phyloP scores from a whole-genome alignment of 2,113 vertebrate species.

The Polypterus bichir region DNA sequence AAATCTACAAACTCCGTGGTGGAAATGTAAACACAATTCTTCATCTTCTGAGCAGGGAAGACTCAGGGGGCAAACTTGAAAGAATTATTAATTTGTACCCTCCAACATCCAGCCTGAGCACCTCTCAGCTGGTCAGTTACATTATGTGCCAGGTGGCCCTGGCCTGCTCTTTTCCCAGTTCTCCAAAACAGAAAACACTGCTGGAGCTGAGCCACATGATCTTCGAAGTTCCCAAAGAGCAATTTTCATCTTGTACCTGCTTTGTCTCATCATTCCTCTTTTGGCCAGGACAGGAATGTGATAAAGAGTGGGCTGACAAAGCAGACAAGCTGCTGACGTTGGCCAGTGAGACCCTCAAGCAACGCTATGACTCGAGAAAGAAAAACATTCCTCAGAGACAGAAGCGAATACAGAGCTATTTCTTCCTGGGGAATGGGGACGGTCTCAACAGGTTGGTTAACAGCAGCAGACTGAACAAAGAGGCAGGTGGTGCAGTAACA shows the following conservation, averaged over 20 bases:
- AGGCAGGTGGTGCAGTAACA: no score
- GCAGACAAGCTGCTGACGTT: slow-evolving; percentile 47
- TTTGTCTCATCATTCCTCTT: slow-evolving; percentile 57
- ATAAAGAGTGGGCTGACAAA: slow-evolving; percentile 26
- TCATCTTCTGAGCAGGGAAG: slow-evolving; percentile 34
- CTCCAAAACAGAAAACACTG: slow-evolving; percentile 32
- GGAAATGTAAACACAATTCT: slow-evolving; percentile 56
- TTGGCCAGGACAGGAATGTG: slow-evolving; percentile 60
- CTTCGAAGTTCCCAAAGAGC: slow-evolving; percentile 24
- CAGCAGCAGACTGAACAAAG: no score
- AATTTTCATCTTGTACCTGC: slow-evolving; percentile 39
- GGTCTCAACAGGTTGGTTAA: no score
- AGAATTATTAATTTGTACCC: slow-evolving; percentile 45
- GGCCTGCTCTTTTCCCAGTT: slow-evolving; percentile 40
- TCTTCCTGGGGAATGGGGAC: no score
- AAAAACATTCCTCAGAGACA: slow-evolving; percentile 51
- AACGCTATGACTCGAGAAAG: slow-evolving; percentile 36
- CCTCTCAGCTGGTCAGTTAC: slow-evolving; percentile 50
- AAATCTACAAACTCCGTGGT: slow-evolving; percentile 49
- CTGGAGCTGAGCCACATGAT: slow-evolving; percentile 44
- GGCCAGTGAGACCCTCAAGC: slow-evolving; percentile 46
- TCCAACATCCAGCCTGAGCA: slow-evolving; percentile 28
- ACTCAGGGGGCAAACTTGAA: slow-evolving; percentile 31
- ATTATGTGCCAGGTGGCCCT: slow-evolving; percentile 48
- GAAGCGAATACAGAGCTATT: slow-evolving; percentile 29